Evolutionary conservation across 2,797 vertebrate species (phyloP), one percentile per base, ranked within the genome.

Genomic region (Sardinella longiceps): DNA sequence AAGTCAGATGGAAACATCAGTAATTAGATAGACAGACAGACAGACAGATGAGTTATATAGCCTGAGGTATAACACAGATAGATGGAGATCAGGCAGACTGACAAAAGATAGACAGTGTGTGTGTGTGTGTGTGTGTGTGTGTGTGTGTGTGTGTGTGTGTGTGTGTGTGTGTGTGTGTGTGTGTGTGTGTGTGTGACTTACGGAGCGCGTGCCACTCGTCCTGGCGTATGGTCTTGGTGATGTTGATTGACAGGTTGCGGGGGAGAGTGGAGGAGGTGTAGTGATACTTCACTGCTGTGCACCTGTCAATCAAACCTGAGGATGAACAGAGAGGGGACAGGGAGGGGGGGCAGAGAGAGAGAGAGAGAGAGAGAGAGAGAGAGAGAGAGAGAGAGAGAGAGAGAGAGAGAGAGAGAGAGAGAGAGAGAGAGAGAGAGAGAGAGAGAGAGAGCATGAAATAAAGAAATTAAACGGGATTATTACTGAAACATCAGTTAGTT

Each of bases 181-280:
- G 58, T 28, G 58, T 63, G 58, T 63, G 58, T 63, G 58, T 63
- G 58, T 63, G 39, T 43, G 84, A 97, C 97, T 98, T 93, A 98
- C 97, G 97, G 84, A 98, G 96, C 0, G 97, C 97, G 0, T 98
- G 97, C 97, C 97, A 98, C 90, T 98, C 97, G 18, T 98, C 97
- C 92, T 98, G 97, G 7, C 97, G 96, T 90, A 98, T 98, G 87
- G 97, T 97, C 94, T 97, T 98, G 77, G 97, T 98, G 91, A 98
- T 96, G 92, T 98, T 98, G 91, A 96, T 81, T 15, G 97, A 96
- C 82, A 98, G 89, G 91, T 98, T 97, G 87, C 95, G 93, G 51
- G 97, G 97, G 85, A 98, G 95, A 82, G 96, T 95, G 87, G 97
- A 97, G n/a, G 97, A 98, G 82, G 97, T 97, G 94, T 98, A 98